A percentile compares a stretch with the other conserved stretches of the same genome.
Conservation (phyloP, 2,797 vertebrate genomes). For the Buceros bicornis region DNA sequence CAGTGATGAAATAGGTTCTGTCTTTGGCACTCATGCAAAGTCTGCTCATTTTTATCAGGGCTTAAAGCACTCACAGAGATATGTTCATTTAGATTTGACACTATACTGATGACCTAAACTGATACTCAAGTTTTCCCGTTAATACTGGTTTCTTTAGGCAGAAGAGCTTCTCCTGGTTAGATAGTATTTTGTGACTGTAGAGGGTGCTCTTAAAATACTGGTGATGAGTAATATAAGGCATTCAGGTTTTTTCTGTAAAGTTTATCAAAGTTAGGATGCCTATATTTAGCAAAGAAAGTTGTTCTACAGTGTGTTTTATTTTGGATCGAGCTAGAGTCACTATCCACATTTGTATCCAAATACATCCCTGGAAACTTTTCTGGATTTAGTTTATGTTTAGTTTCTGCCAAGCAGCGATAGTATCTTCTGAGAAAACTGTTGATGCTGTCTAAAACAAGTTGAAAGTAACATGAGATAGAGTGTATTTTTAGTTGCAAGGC, state of each 20-base stretch:
- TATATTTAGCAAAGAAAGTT: background rate
- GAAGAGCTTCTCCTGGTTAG: background rate
- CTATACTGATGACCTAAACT: background rate
- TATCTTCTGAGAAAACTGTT: conserved; percentile 73
- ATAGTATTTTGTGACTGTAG: conserved; percentile 39
- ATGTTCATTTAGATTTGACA: background rate
- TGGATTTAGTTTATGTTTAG: conserved; percentile 65
- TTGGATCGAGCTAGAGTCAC: conserved; percentile 28
- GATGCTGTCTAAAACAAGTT: conserved; percentile 41
- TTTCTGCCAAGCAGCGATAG: conserved; percentile 68
- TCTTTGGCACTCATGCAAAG: background rate
- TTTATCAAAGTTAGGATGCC: background rate
- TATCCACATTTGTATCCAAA: conserved; percentile 49
- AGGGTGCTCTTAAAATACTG: conserved; percentile 62
- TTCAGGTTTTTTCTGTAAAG: background rate
- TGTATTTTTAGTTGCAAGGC: conserved; percentile 36
- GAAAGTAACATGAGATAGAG: conserved; percentile 15
- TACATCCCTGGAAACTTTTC: conserved; percentile 50
- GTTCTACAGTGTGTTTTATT: background rate
- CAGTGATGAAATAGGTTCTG: background rate
- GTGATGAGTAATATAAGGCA: background rate
- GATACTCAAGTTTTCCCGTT: background rate
- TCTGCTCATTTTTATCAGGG: background rate
- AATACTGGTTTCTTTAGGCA: background rate
- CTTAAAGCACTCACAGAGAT: background rate